Conservation (phyloP, 1,140 invertebrate species). For the Augochlora pura region DNA sequence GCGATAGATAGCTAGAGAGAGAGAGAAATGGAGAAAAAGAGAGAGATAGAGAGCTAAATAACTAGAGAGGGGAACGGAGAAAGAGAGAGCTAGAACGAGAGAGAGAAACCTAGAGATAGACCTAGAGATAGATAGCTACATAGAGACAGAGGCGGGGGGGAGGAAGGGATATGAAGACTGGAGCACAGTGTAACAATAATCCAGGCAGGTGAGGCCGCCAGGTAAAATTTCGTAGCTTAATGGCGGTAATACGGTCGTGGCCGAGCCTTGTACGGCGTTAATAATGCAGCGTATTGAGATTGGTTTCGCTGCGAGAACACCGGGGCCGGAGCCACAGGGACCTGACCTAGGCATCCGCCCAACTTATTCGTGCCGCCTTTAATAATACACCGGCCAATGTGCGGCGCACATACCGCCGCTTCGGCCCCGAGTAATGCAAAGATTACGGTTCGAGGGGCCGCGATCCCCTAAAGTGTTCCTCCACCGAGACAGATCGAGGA, state of each 20-base stretch:
- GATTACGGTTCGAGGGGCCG: conserved; percentile 23
- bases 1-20: no score
- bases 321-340: conserved; percentile 63
- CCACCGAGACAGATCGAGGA: no score
- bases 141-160: no score
- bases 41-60: no score
- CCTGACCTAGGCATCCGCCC: conserved; percentile 66
- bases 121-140: no score
- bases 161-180: no score
- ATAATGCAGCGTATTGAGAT: conserved; percentile 76
- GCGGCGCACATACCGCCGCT: conserved; percentile 4
- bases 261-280: conserved; percentile 67
- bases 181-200: conserved; percentile 49
- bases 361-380: conserved; percentile 65
- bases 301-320: conserved; percentile 67
- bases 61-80: no score
- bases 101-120: no score
- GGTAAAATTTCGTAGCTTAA: conserved; percentile 64
- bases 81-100: no score
- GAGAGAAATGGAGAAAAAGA: no score
- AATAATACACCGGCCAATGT: conserved; percentile 64
- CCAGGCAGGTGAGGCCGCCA: conserved; percentile 14
- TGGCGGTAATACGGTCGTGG: conserved; percentile 62
- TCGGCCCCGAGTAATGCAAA: conserved; percentile 43
- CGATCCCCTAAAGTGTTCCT: background rate